Conservation (phyloP, 2,113 vertebrate genomes). For the Scophthalmus maximus region DNA sequence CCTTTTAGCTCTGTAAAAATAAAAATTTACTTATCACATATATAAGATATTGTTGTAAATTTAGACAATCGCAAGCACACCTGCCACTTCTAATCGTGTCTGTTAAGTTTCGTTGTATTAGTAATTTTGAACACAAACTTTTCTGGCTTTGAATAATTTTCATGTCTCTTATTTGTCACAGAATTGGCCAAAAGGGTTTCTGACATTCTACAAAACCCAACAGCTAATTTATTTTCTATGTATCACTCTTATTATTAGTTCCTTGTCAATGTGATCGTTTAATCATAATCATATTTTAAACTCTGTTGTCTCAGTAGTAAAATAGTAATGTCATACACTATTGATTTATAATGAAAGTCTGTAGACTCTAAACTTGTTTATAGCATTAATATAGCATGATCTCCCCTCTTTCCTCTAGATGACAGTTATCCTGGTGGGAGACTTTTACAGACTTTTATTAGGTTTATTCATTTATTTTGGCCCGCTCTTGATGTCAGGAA, state of each 20-base stretch:
- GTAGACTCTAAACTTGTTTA: constrained; percentile 45
- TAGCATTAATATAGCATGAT: constrained; percentile 52
- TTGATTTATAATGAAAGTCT: constrained; percentile 51
- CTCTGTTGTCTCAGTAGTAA: constrained; percentile 29
- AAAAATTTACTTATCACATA: neutral
- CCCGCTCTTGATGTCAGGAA: constrained; percentile 28
- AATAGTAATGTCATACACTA: constrained; percentile 41
- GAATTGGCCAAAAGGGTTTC: constrained; percentile 21
- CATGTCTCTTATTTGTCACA: constrained; percentile 8
- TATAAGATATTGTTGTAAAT: neutral
- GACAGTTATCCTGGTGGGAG: neutral
- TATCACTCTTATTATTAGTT: constrained; percentile 22
- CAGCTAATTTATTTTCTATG: constrained; percentile 13
- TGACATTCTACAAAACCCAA: neutral
- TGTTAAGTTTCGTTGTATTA: constrained; percentile 19
- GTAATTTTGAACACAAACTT: constrained; percentile 34
- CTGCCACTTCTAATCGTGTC: neutral
- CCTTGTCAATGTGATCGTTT: constrained; percentile 23
- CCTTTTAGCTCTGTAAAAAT: neutral
- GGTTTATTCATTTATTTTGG: constrained; percentile 20
- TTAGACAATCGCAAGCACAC: constrained; percentile 17
- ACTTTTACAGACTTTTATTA: constrained; percentile 2
- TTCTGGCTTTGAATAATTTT: neutral
- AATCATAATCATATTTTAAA: constrained; percentile 35
- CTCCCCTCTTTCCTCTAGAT: neutral